Evolutionary conservation across 2,797 vertebrate species (phyloP), one percentile per base, ranked within the genome.

Genomic region (Spondyliosoma cantharus): DNA sequence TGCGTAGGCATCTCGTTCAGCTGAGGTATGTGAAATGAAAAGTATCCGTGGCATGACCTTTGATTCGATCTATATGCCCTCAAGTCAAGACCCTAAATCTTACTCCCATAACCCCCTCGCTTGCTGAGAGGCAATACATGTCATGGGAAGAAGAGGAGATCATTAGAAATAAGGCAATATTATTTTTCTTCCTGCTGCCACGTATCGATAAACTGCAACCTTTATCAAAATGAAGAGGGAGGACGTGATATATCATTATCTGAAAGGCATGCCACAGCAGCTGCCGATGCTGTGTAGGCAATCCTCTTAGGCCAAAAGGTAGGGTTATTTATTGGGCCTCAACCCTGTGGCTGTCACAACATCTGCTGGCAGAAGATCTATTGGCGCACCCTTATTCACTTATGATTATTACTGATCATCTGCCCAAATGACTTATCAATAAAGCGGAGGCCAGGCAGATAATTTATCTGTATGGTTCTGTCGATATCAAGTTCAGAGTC

Each of bases 381-480:
- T 91, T 32, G 78, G 68, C 91, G 82, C 69, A 60, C 87, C 92
- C 89, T 93, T 95, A 94, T 94, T 96, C 95, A 95, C 96, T 95
- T 96, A 95, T 93, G 95, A 95, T 96, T 96, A 96, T 96, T 96
- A 95, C 94, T 93, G 95, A 96, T 96, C 94, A 95, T 95, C 96
- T 92, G 84, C 92, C 85, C 91, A 93, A 95, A 93, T 93, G 86
- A 89, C 91, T 94, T 95, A 96, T 97, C 96, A 93, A 96, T 97
- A 96, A 92, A 91, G 88, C 70, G 82, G 88, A 88, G 93, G 94
- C 91, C 86, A 78, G 53, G 84, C 88, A 74, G 91, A 91, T 93
- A 94, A 95, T 94, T 93, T 94, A 94, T 96, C 94, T 89, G 73
- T 94, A 96, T 92, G 73, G 84, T 71, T 94, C 89, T 95, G 95